A percentile compares a stretch with the other conserved stretches of the same genome.
These are phyloP conservation scores for Brachionichthys hirsutus DNA, from an alignment of 2,113 vertebrate genomes.

Conservation along the genomic window DNA sequence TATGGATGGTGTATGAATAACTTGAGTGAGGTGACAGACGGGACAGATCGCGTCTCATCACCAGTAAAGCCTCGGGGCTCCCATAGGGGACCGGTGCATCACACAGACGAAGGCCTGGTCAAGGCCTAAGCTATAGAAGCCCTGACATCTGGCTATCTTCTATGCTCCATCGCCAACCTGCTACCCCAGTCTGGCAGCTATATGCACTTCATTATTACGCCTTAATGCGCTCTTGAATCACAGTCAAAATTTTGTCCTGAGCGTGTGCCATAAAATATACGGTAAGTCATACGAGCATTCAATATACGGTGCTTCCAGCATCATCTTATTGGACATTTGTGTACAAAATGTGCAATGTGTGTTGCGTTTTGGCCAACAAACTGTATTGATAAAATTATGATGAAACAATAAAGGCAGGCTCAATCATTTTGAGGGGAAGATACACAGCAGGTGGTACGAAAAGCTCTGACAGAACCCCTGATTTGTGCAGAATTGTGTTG, in stretches of 20 bases:
- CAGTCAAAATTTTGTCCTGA: conserved; percentile 68
- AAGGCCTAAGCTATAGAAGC: conserved; percentile 80
- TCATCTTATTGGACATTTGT: conserved; percentile 54
- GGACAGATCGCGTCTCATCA: conserved; percentile 81
- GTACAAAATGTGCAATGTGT: conserved; percentile 70
- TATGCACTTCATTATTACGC: conserved; percentile 77
- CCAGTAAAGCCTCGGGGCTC: conserved; percentile 78
- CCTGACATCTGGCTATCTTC: conserved; percentile 81
- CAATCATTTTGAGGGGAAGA: conserved; percentile 73
- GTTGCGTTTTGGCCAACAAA: conserved; percentile 68
- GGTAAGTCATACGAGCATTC: conserved; percentile 28
- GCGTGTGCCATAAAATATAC: conserved; percentile 43
- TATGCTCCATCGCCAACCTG: conserved; percentile 75
- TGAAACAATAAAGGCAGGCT: conserved; percentile 78
- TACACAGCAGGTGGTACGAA: conserved; percentile 81
- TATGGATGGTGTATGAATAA: conserved; percentile 77
- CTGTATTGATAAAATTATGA: conserved; percentile 73
- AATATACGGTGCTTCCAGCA: conserved; percentile 35
- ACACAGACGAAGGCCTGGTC: conserved; percentile 79
- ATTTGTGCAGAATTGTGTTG: conserved; percentile 83
- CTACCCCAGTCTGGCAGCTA: conserved; percentile 77
- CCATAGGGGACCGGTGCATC: conserved; percentile 73
- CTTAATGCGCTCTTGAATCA: conserved; percentile 78
- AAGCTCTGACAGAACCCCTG: conserved; percentile 83
- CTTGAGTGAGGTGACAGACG: conserved; percentile 79